Evolutionary conservation across 1,140 invertebrate genomes (phyloP).

Genomic region (Chelonus insularis): DNA sequence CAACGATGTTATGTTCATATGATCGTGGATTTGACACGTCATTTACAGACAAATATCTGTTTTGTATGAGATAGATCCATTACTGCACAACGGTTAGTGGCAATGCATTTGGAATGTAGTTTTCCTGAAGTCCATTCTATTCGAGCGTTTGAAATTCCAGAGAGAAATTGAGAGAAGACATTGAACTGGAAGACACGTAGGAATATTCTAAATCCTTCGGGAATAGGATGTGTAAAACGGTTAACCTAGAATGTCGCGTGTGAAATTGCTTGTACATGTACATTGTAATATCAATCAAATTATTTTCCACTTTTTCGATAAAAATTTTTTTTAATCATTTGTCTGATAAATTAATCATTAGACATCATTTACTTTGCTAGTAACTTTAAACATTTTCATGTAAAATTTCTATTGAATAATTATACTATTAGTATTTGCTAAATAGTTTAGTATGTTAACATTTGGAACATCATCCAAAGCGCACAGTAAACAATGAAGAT

Average conservation of each 20-base stretch:
- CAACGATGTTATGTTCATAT: too few species aligned
- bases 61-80: background rate
- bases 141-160: background rate
- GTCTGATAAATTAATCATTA: too few species aligned
- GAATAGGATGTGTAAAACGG: slow-evolving; percentile 25
- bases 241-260: background rate
- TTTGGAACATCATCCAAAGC: too few species aligned
- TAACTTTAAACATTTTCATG: too few species aligned
- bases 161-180: slow-evolving; percentile 23
- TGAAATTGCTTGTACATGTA: background rate
- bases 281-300: background rate
- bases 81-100: background rate
- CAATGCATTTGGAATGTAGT: slow-evolving; percentile 21
- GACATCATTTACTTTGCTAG: too few species aligned
- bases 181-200: slow-evolving; percentile 20
- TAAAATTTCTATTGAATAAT: too few species aligned
- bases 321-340: too few species aligned
- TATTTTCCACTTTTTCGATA: too few species aligned
- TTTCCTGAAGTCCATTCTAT: slow-evolving; percentile 10
- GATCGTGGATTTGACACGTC: too few species aligned
- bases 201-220: slow-evolving; percentile 28
- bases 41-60: background rate
- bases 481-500: too few species aligned
- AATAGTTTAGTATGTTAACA: too few species aligned
- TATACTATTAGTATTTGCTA: too few species aligned